Evolutionary conservation across 2,797 vertebrate genomes (phyloP), one percentile per base, ranked within the genome.

Genomic region (Arrhamphus sclerolepis): DNA sequence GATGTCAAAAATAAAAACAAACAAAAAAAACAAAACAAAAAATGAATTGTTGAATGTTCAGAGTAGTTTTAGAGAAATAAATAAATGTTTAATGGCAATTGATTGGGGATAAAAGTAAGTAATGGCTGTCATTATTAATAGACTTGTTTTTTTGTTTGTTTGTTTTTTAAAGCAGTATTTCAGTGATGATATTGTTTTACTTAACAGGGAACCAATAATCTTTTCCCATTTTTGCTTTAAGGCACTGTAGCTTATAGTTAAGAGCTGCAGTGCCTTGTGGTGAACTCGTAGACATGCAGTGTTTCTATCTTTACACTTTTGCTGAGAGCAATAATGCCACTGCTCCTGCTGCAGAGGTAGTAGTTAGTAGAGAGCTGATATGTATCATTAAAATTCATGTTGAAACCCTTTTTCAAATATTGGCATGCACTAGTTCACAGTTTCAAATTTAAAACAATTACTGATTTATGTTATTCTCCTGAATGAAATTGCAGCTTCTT

Each of bases 41-140:
- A 26, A 56, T 58, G 34, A 51, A 34, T 20, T 44, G 10, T 46
- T 39, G 53, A 55, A 67, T 71, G 17, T n/a, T n/a, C n/a, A 66
- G 20, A 61, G 56, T 46, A 66, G 55, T 59, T 6, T 60, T 48
- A n/a, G n/a, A 50, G 26, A 62, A 51, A 66, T 28, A 4, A 41
- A 11, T 52, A 43, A 61, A 60, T 31, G 29, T 62, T 13, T n/a
- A n/a, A n/a, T n/a, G n/a, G n/a, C n/a, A n/a, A n/a, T n/a, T n/a
- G n/a, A n/a, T n/a, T n/a, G n/a, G n/a, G n/a, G n/a, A 28, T 22
- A 56, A 66, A 18, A n/a, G 24, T 17, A 54, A 26, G 51, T 26
- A 62, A 65, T 76, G 46, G 47, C 16, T 48, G 22, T 68, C 58
- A 60, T 49, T 46, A 31, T 44, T 34, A 20, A 4, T 16, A 46